Conservation (phyloP, 2,888 invertebrate genomes). For the Ferrisia virgata region DNA sequence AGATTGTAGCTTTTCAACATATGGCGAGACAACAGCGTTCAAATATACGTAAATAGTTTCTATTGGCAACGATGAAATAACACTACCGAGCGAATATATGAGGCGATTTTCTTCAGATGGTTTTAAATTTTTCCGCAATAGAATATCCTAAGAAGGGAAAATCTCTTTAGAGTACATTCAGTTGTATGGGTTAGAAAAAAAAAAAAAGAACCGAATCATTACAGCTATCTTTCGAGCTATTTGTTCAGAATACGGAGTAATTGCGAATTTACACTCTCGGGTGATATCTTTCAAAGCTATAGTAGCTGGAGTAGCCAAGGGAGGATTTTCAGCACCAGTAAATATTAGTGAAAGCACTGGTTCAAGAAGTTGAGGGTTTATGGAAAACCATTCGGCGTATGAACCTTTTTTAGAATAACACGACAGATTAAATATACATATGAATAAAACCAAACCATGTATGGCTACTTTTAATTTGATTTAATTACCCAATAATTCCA, state of each 20-base stretch:
- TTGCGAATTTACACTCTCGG: conserved; percentile 71
- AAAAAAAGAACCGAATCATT: too few relatives aligned
- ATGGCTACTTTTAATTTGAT: too few relatives aligned
- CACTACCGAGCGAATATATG: conserved; percentile 73
- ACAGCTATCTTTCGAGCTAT: conserved; percentile 47
- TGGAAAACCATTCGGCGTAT: conserved; percentile 81
- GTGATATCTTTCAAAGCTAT: conserved; percentile 85
- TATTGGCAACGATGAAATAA: conserved; percentile 65
- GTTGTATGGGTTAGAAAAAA: too few relatives aligned
- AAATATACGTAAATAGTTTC: conserved; percentile 67
- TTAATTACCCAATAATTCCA: conserved; percentile 77
- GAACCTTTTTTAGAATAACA: conserved; percentile 57
- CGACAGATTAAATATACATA: too few relatives aligned
- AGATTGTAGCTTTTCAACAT: conserved; percentile 62
- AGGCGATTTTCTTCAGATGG: conserved; percentile 68
- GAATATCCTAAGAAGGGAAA: conserved; percentile 53
- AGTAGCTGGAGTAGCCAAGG: conserved; percentile 73
- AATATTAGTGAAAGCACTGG: conserved; percentile 67
- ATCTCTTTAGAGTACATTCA: background rate
- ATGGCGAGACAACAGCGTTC: conserved; percentile 67
- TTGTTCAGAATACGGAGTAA: conserved; percentile 65
- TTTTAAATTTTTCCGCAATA: conserved; percentile 61
- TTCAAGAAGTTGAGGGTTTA: conserved; percentile 66
- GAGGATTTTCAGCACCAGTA: conserved; percentile 51
- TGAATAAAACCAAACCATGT: background rate